Base-by-base conservation (phyloP, 2,113 vertebrate species). In the Pedetes capensis region DNA sequence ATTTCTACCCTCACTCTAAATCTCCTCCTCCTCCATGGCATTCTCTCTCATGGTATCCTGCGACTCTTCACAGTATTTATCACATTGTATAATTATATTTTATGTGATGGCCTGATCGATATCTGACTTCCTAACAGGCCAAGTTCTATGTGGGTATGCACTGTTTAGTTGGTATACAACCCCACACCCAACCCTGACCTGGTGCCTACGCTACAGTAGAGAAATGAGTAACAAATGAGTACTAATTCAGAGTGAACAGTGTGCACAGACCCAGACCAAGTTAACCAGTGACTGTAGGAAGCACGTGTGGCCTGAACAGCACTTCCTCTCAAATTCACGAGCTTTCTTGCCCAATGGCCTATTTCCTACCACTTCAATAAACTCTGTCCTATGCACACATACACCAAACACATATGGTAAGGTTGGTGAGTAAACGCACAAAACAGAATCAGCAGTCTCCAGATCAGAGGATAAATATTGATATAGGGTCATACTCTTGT, bases 1-100 rank as follows among this genome's bases (percentile, higher is more conserved):
- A 85, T 37, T 69, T 76, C 72, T 20, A 66, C 4, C 57, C 22
- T 27, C 2, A 59, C 68, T 75, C 34, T 47, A 63, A 93, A 63
- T 47, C 32, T 59, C 34, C 76, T 75, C 9, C 29, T 63, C 44
- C 29, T 82, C 20, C 64, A n/a, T 25, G 47, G 80, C 66, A 59
- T 39, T 69, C 90, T 85, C 18, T 69, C n/a, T 86, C 47, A 84
- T 16, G 57, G 0, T 17, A 57, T 27, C 69, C 47, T 75, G 22
- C 59, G 59, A 89, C 68, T 95, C 74, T 89, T 87, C 23, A 78
- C 17, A 86, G 87, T 20, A 76, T 44, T 47, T 80, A 92, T 7
- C 37, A 82, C 34, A 91, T 49, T 23, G 2, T 47, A 6, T 74
- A 72, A 57, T 39, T 87, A 76, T 18, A 32, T 59, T 39, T 75